Percentiles rank a stretch among this genome's conserved stretches.
Evolutionary conservation across 2,113 vertebrate genomes (phyloP).

Genomic region (Emydocephalus ijimae): DNA sequence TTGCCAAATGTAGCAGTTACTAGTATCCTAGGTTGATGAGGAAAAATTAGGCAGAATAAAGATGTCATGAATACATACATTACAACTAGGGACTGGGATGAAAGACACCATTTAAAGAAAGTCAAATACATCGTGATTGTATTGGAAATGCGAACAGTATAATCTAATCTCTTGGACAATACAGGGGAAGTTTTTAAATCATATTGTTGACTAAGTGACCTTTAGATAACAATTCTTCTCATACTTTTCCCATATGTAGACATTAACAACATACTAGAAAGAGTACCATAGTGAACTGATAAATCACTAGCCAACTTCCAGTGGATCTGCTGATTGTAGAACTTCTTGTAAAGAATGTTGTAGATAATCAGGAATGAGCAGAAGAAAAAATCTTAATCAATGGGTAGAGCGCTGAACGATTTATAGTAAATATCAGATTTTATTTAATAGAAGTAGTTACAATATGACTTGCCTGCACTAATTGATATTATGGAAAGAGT

Average conservation of each 20-base stretch:
- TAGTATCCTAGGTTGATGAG: not conserved
- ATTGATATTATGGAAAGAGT: not conserved
- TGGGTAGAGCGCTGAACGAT: not conserved
- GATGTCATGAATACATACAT: not conserved
- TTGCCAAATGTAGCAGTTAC: not conserved
- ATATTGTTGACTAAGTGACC: not conserved
- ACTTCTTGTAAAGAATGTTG: not conserved
- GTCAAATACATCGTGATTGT: not conserved
- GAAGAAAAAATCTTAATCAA: not conserved
- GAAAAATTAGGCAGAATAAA: not conserved
- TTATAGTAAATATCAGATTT: not conserved
- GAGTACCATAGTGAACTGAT: not conserved
- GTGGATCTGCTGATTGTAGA: not conserved
- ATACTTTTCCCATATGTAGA: not conserved
- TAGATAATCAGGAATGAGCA: not conserved
- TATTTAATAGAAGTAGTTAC: not conserved
- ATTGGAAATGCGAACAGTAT: not conserved
- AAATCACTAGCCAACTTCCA: not conserved
- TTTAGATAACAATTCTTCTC: not conserved
- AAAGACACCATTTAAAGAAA: not conserved
- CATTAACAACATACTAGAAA: not conserved
- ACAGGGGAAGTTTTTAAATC: not conserved
- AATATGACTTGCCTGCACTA: not conserved
- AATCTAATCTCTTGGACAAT: not conserved
- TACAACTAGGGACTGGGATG: not conserved